phyloP scores from a whole-genome alignment of 2,797 vertebrate species.

The Arctocebus calabarensis region DNA sequence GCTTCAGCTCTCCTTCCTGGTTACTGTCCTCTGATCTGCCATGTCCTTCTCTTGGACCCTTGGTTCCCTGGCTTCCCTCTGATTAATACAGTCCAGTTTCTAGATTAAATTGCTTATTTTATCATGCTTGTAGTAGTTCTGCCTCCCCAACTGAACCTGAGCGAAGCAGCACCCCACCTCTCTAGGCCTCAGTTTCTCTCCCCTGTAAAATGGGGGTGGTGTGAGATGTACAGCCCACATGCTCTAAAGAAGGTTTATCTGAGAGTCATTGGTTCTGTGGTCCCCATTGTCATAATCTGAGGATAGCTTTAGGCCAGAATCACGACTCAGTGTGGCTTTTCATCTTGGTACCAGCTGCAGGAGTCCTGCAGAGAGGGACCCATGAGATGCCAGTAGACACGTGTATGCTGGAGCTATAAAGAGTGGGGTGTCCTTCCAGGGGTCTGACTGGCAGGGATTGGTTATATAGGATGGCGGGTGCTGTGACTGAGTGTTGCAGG shows the following conservation, averaged over 20 bases:
- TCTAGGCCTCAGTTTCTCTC: slow-evolving; percentile 5
- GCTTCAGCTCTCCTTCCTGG: background rate
- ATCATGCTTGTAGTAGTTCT: background rate
- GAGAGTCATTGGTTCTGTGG: background rate
- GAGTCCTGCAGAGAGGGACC: background rate
- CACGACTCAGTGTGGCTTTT: background rate
- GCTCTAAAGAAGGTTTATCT: background rate
- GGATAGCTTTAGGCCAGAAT: background rate
- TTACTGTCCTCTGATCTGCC: background rate
- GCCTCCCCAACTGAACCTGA: background rate
- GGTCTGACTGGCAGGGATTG: background rate
- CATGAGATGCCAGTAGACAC: background rate
- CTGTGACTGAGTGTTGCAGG: background rate
- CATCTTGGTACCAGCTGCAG: background rate
- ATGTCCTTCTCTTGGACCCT: background rate
- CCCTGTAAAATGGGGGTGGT: background rate
- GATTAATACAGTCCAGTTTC: background rate
- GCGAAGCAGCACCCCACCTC: background rate
- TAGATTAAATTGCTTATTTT: background rate
- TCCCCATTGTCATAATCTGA: background rate
- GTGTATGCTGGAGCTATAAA: background rate
- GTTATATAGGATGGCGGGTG: background rate
- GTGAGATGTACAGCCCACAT: background rate
- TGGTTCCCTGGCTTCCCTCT: background rate
- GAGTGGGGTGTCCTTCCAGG: background rate